Conservation (phyloP, 2,113 vertebrate genomes). For the Solea solea region DNA sequence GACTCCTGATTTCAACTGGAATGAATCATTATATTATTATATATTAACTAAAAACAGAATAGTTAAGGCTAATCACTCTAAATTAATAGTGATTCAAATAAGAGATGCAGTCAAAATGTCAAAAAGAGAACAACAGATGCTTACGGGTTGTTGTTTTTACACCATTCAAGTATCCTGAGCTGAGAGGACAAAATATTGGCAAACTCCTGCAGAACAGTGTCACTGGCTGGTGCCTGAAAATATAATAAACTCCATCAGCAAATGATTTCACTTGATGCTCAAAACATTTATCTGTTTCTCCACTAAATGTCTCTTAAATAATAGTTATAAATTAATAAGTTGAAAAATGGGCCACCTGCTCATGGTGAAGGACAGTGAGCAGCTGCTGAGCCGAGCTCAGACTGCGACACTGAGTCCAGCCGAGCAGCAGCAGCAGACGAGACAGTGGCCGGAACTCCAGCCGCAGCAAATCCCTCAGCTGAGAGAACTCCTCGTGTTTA, state of each 20-base stretch:
- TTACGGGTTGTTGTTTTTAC: conserved; percentile 84
- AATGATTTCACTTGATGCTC: neutral
- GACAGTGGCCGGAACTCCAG: conserved; percentile 90
- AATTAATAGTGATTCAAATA: too few species aligned
- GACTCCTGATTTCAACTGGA: too few species aligned
- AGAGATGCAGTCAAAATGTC: neutral
- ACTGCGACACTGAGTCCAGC: conserved; percentile 93
- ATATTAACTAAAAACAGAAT: too few species aligned
- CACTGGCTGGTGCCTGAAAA: conserved; percentile 81
- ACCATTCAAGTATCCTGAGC: conserved; percentile 92
- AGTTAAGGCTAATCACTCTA: too few species aligned
- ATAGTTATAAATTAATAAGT: too few species aligned
- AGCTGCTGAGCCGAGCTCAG: conserved; percentile 87
- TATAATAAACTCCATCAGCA: neutral
- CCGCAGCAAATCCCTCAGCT: conserved; percentile 82
- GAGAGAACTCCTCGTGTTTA: conserved; percentile 88
- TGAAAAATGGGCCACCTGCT: conserved; percentile 83
- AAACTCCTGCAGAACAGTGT: conserved; percentile 88
- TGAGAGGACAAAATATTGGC: conserved; percentile 88
- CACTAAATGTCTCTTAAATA: neutral
- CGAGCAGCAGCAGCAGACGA: conserved; percentile 90
- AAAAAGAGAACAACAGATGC: neutral
- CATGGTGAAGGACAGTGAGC: conserved; percentile 86
- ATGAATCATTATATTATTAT: too few species aligned
- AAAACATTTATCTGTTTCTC: neutral